A percentile compares a stretch with the other conserved stretches of the same genome.
These are phyloP conservation scores for Bradysia coprophila DNA, from an alignment of 1,140 invertebrate species.

Conservation along the genomic window DNA sequence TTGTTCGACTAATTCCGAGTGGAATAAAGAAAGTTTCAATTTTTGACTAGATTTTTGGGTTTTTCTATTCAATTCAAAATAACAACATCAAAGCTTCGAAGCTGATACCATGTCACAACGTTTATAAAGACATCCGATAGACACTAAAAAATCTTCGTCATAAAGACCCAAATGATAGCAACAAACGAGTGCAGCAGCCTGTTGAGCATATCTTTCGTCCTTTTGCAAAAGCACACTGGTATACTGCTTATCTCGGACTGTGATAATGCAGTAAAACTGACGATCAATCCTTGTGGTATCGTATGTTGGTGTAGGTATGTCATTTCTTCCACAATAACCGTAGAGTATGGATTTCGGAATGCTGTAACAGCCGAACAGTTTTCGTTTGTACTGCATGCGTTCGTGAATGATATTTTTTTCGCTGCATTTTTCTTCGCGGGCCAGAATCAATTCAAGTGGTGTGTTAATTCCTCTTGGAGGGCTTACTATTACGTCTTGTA, in stretches of 20 bases:
- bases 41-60: no score
- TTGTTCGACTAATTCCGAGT: no score
- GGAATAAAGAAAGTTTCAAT: no score
- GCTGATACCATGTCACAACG: no score
- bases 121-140: no score
- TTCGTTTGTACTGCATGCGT: slow-evolving; percentile 47
- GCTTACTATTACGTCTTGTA: slow-evolving; percentile 44
- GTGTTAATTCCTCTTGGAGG: slow-evolving; percentile 31
- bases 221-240: slow-evolving; percentile 77
- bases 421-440: slow-evolving; percentile 21
- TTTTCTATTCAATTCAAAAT: no score
- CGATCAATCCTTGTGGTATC: slow-evolving; percentile 59
- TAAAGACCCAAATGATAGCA: slow-evolving; percentile 44
- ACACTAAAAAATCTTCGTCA: no score
- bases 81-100: no score
- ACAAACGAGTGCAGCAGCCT: slow-evolving; percentile 76
- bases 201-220: slow-evolving; percentile 83
- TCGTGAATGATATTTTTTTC: no score
- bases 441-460: slow-evolving; percentile 18
- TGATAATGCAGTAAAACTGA: slow-evolving; percentile 57
- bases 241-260: slow-evolving; percentile 54
- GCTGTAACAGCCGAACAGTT: slow-evolving; percentile 38
- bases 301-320: slow-evolving; percentile 46
- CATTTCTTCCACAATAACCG: slow-evolving; percentile 44
- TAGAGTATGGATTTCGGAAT: slow-evolving; percentile 68